Evolutionary conservation across 2,797 vertebrate genomes (phyloP), one percentile per base, ranked within the genome.

Genomic region (Urocyon cinereoargenteus): DNA sequence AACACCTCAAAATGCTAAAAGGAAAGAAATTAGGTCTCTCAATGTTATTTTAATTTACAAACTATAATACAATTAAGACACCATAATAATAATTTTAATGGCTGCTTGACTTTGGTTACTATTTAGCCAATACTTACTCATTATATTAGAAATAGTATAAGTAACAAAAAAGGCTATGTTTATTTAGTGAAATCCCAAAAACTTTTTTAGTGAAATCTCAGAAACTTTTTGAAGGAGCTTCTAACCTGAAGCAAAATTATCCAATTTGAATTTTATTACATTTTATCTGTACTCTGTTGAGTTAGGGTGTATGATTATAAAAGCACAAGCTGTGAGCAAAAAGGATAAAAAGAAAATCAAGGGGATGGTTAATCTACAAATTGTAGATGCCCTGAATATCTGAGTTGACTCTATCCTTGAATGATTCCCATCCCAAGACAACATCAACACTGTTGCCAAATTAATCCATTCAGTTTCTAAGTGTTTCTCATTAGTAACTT

Each of bases 401-500:
- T 70, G 24, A 79, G 16, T 45, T 15, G 36, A 82, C 61, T 85
- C 11, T 84, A 1, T 62, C 36, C 28, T 91, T 55, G 68, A 59
- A 19, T 85, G 81, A 73, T 85, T 87, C 19, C 51, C 5, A 77
- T 34, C 8, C 64, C n/a, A 91, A 26, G 51, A 94, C 45, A 79
- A 8, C 16, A 61, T 61, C 31, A 84, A 26, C 55, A 68, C 14
- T 82, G 49, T 7, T 95, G 28, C 3, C 19, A 16, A 72, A 93
- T 31, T 55, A 49, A 59, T 66, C 15, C 26, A 45, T 83, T 79
- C 36, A 34, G 22, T 92, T 77, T 94, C 64, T 92, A 82, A 86
- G 49, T 79, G 49, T 82, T 64, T 93, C 66, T 94, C 72, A 70
- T 81, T 87, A 57, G 45, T 75, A 92, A 90, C 34, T 88, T 88